Evolutionary conservation across 2,113 vertebrate genomes (phyloP).

Genomic region (Tauraco erythrolophus): DNA sequence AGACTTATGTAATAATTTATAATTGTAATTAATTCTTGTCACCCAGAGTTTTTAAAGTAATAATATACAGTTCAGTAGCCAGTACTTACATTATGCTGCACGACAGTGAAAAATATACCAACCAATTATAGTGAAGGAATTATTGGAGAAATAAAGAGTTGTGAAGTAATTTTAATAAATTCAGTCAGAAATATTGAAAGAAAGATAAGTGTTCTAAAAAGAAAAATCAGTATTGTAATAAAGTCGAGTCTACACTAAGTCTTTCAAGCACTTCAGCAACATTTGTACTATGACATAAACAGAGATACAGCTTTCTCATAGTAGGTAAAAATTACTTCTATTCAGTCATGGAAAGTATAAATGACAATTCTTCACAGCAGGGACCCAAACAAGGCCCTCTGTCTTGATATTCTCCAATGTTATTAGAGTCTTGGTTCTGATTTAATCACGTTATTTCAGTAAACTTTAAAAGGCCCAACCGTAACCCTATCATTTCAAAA

Average conservation of each 20-base stretch:
- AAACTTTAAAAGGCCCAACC: neutral
- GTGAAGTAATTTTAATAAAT: neutral
- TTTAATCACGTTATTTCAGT: neutral
- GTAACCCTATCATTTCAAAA: neutral
- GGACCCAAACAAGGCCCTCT: neutral
- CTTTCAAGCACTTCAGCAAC: neutral
- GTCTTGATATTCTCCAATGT: neutral
- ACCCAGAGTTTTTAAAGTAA: constrained; percentile 16
- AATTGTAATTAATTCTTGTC: constrained; percentile 41
- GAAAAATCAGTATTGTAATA: neutral
- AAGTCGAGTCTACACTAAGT: neutral
- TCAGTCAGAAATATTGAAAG: neutral
- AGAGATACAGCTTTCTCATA: neutral
- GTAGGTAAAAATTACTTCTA: neutral
- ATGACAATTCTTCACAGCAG: neutral
- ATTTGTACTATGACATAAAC: neutral
- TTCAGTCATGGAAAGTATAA: neutral
- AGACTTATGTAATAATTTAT: constrained; percentile 7
- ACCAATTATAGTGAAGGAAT: neutral
- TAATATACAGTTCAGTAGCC: neutral
- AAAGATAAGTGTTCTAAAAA: neutral
- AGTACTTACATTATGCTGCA: neutral
- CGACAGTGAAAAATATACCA: neutral
- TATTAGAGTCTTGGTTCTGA: neutral
- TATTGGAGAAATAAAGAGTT: neutral